Base-by-base conservation (phyloP, 2,113 vertebrate species). In the Calcarius ornatus region DNA sequence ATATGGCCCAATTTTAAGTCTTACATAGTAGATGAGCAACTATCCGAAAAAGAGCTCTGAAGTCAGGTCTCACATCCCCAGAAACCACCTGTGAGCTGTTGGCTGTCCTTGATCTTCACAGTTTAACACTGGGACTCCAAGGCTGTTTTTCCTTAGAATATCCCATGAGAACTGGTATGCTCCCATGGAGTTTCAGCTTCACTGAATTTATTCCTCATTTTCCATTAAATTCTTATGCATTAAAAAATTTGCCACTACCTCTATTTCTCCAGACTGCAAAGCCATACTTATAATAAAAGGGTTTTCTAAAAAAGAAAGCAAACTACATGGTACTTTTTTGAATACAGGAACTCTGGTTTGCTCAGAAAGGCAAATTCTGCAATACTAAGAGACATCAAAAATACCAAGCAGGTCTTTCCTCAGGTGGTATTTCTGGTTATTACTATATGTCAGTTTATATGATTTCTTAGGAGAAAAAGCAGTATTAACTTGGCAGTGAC, bases 1-100 rank as follows among this genome's bases (percentile, higher is more conserved):
- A n/a, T 24, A 56, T 9, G 20, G 40, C 28, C 31, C 0, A 1
- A 0, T 51, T 66, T 78, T 38, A 54, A 65, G 11, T 50, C 28
- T 38, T 63, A 12, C 0, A 0, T 17, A 23, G 35, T 43, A 43
- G 56, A 27, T 40, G n/a, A 85, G 27, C 30, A 70, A 9, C 51
- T 38, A 3, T n/a, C 43, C 47, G 20, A 28, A 84, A 43, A 65
- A 60, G 40, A 79, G 37, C 25, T 81, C 51, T 53, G 45, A 77
- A 57, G n/a, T 38, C 69, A 59, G 31, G 53, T 85, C 43, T 56
- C 0, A 1, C 15, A 37, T 61, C 37, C 14, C 22, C 22, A 63
- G 33, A 4, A 8, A 77, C 35, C 35, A 56, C 40, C 22, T 73
- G 11, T 63, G 24, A 80, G 38, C 53, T 65, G 6, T 11, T 92